Conservation (phyloP, 2,797 vertebrate species). For the Phrynocephalus guinanensis region DNA sequence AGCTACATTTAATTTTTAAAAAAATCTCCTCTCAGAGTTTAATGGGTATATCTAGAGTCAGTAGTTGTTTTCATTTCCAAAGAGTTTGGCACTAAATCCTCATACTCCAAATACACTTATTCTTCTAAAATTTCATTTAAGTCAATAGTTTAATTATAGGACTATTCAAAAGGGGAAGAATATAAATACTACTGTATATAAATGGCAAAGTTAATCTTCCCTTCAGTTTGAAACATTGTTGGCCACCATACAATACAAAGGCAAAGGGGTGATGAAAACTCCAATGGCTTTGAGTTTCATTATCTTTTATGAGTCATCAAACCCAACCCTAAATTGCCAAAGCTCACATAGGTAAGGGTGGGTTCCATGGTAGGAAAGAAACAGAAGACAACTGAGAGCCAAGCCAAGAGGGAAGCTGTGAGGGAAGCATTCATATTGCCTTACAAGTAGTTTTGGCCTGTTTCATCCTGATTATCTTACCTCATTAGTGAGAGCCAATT, state of each 20-base stretch:
- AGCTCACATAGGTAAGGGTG: neutral
- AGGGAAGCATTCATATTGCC: neutral
- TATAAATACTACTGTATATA: neutral
- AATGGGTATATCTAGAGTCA: slow-evolving; percentile 1
- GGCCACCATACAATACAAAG: neutral
- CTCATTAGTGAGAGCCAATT: neutral
- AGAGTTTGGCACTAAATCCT: neutral
- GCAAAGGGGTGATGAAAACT: neutral
- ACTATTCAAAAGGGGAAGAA: neutral
- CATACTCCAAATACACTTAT: neutral
- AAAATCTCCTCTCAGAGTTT: slow-evolving; percentile 47
- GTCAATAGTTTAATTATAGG: neutral
- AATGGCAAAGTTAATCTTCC: neutral
- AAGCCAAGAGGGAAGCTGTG: too few relatives aligned
- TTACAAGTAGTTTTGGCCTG: neutral
- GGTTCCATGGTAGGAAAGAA: neutral
- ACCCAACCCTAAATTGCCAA: neutral
- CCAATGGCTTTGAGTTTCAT: too few relatives aligned
- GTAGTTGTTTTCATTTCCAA: slow-evolving; percentile 7
- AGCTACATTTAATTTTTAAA: slow-evolving; percentile 37
- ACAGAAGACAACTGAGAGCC: neutral
- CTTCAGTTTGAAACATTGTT: too few relatives aligned
- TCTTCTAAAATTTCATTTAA: slow-evolving; percentile 16
- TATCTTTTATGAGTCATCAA: neutral
- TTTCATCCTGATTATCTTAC: neutral